These are phyloP conservation scores for Sycophila texana DNA, from an alignment of 2,888 invertebrate genomes.

Conservation along the genomic window DNA sequence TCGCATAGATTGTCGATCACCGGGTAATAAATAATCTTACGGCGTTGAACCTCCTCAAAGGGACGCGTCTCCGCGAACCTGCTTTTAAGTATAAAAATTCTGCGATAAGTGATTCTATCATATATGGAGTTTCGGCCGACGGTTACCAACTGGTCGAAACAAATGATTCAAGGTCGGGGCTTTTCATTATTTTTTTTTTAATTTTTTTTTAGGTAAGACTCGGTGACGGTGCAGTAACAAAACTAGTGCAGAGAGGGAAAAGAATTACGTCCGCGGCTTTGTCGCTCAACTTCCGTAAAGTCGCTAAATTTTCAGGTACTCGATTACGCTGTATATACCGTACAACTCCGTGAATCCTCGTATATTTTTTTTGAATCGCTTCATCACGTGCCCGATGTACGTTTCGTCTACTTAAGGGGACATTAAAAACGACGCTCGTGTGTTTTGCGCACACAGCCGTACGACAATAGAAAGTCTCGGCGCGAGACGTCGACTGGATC, in stretches of 20 bases:
- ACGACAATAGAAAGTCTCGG: too few species aligned
- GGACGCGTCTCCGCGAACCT: constrained; percentile 34
- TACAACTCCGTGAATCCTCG: constrained; percentile 10
- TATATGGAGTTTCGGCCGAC: neutral
- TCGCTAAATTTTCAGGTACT: constrained; percentile 58
- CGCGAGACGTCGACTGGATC: neutral
- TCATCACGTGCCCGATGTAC: neutral
- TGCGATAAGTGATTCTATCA: neutral
- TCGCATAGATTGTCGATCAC: neutral
- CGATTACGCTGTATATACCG: constrained; percentile 51
- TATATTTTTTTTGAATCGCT: neutral
- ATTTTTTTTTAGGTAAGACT: too few species aligned
- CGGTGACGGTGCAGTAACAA: neutral
- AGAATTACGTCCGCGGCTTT: constrained; percentile 22
- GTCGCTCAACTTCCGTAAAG: constrained; percentile 34
- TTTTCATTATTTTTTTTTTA: too few species aligned
- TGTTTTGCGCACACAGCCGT: neutral
- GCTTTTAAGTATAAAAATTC: constrained; percentile 25
- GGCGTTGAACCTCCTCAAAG: constrained; percentile 32
- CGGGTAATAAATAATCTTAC: neutral
- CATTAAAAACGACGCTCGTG: constrained; percentile 31
- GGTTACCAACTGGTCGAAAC: too few species aligned
- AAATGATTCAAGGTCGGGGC: too few species aligned
- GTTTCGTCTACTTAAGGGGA: constrained; percentile 43
- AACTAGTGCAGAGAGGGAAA: constrained; percentile 36